Conservation (phyloP, 2,888 invertebrate genomes). For the Ferdinandea cuprea region DNA sequence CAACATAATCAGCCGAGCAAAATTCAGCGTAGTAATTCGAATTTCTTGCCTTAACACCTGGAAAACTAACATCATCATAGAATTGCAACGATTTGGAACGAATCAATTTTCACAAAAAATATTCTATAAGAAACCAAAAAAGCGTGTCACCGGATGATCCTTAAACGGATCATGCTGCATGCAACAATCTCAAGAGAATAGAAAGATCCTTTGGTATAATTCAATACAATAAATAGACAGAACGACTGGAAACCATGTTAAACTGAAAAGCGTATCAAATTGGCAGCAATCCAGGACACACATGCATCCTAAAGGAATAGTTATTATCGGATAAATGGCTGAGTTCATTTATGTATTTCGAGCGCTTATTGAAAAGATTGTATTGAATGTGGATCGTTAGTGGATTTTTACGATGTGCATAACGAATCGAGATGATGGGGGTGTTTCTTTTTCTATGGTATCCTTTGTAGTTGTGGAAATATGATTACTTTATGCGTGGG, state of each 20-base stretch:
- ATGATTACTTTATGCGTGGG: conserved; percentile 36
- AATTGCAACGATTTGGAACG: conserved; percentile 72
- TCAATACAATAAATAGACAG: conserved; percentile 60
- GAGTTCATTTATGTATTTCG: conserved; percentile 47
- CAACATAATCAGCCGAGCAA: conserved; percentile 56
- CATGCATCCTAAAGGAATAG: conserved; percentile 3
- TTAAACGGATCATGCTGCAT: conserved; percentile 40
- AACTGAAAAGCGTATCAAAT: conserved; percentile 65
- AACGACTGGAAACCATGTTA: conserved; percentile 55
- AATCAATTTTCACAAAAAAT: conserved; percentile 64
- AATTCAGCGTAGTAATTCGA: conserved; percentile 74
- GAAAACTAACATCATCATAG: conserved; percentile 70
- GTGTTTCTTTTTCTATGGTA: conserved; percentile 36
- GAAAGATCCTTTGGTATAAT: conserved; percentile 17
- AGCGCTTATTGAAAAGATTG: conserved; percentile 29
- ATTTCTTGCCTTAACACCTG: conserved; percentile 76
- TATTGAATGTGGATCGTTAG: conserved; percentile 63
- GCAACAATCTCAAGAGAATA: conserved; percentile 17
- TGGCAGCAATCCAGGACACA: conserved; percentile 52
- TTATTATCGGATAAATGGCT: conserved; percentile 63
- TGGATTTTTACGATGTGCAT: conserved; percentile 65
- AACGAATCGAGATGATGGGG: conserved; percentile 69
- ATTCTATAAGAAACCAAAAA: conserved; percentile 37
- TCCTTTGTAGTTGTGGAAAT: conserved; percentile 30
- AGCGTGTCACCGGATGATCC: conserved; percentile 71